Percentiles rank a stretch among this genome's conserved stretches.
phyloP scores from a whole-genome alignment of 2,888 invertebrate genomes.

The Noctua comes region DNA sequence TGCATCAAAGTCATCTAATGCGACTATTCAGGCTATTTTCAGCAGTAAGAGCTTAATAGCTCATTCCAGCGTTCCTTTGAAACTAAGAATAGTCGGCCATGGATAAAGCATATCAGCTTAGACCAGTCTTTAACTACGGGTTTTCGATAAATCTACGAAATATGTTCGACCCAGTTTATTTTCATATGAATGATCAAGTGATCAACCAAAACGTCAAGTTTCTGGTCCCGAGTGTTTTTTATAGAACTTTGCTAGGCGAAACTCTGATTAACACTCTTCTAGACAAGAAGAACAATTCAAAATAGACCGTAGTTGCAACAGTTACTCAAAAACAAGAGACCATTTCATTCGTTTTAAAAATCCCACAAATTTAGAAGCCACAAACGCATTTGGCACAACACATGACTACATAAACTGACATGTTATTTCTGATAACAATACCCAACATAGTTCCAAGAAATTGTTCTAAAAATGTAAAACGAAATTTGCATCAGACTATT shows the following conservation, averaged over 20 bases:
- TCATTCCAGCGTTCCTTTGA: constrained; percentile 61
- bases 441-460: constrained; percentile 23
- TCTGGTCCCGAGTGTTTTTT: background rate
- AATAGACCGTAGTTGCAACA: fast-evolving
- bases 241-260: background rate
- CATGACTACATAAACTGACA: constrained; percentile 4
- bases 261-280: background rate
- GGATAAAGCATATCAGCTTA: constrained; percentile 59
- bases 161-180: background rate
- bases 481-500: constrained; percentile 45
- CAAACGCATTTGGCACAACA: constrained; percentile 18
- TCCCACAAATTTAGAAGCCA: background rate
- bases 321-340: background rate
- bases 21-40: constrained; percentile 58
- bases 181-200: background rate
- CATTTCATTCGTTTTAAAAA: background rate
- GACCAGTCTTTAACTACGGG: constrained; percentile 42
- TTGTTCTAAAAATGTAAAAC: constrained; percentile 29
- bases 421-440: constrained; percentile 11
- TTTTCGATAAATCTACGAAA: constrained; percentile 34
- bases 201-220: background rate
- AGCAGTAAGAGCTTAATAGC: constrained; percentile 52
- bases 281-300: background rate
- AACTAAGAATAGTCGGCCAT: constrained; percentile 63
- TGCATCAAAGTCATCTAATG: constrained; percentile 39